A percentile compares a stretch with the other conserved stretches of the same genome.
Conservation (phyloP, 2,113 vertebrate species). For the Pituophis catenifer region DNA sequence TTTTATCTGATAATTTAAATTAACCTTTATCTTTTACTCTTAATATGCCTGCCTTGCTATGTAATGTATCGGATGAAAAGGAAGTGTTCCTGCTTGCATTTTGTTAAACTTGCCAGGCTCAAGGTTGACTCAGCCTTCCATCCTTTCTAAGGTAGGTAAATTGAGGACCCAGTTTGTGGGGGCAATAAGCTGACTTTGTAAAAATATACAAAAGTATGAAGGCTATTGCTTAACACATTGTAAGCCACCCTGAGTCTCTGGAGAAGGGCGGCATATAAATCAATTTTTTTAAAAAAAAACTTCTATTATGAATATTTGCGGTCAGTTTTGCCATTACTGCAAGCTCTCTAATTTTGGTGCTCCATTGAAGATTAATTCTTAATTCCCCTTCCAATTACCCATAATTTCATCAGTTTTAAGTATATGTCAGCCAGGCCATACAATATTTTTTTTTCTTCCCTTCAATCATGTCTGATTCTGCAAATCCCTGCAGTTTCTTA, state of each 20-base stretch:
- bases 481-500: background rate
- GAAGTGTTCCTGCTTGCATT: background rate
- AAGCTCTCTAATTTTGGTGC: background rate
- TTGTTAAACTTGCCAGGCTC: background rate
- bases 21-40: background rate
- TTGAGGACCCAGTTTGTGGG: too few species aligned
- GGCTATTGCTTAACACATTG: too few species aligned
- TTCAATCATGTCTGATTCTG: background rate
- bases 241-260: too few species aligned
- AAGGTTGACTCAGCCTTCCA: too few species aligned
- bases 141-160: too few species aligned
- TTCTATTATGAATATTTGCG: background rate
- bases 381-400: background rate
- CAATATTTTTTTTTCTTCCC: background rate
- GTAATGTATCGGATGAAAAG: background rate
- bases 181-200: too few species aligned
- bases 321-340: background rate
- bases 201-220: too few species aligned
- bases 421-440: background rate
- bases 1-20: background rate
- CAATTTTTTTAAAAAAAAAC: too few species aligned
- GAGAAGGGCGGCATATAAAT: too few species aligned
- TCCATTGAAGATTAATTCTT: background rate
- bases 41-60: background rate
- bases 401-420: background rate